phyloP scores from a whole-genome alignment of 2,113 vertebrate genomes.

The Chloropsis cyanopogon region DNA sequence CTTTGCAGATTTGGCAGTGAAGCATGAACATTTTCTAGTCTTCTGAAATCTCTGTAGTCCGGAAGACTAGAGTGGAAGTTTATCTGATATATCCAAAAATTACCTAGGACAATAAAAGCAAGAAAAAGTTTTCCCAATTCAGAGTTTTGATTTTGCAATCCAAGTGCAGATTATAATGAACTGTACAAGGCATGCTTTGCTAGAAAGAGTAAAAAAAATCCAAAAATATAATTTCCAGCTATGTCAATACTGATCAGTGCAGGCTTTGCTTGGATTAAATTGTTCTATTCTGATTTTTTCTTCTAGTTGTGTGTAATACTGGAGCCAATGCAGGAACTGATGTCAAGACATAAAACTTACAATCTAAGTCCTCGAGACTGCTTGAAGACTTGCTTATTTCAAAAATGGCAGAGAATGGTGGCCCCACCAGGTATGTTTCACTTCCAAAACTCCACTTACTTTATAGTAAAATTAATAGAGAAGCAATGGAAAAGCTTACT shows the following conservation, averaged over 20 bases:
- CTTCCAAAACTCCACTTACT: not conserved
- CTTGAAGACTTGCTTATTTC: conserved; percentile 98
- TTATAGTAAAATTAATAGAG: not conserved
- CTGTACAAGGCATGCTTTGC: not conserved
- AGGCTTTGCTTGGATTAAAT: not conserved
- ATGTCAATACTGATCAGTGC: not conserved
- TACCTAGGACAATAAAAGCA: not conserved
- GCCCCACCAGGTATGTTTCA: conserved; percentile 91
- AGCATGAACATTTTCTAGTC: not conserved
- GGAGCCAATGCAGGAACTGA: conserved; percentile 99
- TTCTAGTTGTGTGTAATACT: conserved; percentile 98
- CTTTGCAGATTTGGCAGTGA: not conserved
- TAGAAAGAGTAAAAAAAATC: not conserved
- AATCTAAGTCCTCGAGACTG: conserved; percentile 98
- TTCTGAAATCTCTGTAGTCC: not conserved
- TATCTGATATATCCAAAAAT: not conserved
- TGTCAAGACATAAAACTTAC: conserved; percentile 99
- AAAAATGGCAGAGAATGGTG: conserved; percentile 99
- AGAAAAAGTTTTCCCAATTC: not conserved
- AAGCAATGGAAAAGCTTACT: not conserved
- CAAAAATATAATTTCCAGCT: not conserved
- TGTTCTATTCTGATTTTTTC: conserved; percentile 25
- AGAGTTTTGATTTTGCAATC: not conserved
- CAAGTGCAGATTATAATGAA: not conserved
- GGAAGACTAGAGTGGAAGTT: not conserved